These are phyloP conservation scores for Panzeria rudis DNA, from an alignment of 2,888 invertebrate genomes.

Conservation along the genomic window DNA sequence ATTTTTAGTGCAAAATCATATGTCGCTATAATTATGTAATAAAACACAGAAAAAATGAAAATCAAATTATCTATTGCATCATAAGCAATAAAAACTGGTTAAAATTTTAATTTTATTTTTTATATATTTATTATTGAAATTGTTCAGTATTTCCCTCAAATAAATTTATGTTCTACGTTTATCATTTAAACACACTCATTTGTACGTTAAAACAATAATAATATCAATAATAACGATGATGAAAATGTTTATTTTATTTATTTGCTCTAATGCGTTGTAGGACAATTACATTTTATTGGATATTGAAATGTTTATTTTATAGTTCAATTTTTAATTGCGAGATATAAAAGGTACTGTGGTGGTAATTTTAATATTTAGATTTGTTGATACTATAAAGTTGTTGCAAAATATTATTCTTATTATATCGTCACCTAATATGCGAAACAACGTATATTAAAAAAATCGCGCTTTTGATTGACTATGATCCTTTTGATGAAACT, in stretches of 20 bases:
- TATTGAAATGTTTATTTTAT: constrained; percentile 24
- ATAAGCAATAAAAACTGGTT: constrained; percentile 5
- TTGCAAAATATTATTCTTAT: neutral
- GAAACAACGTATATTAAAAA: too few species aligned
- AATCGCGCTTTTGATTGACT: too few species aligned
- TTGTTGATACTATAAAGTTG: neutral
- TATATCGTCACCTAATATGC: too few species aligned
- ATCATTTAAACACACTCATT: neutral
- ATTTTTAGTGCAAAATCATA: constrained; percentile 10
- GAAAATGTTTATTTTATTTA: constrained; percentile 6
- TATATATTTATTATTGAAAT: constrained; percentile 3
- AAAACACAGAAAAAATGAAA: neutral
- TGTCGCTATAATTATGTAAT: constrained; percentile 3
- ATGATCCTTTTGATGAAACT: too few species aligned
- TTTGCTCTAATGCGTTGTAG: constrained; percentile 28
- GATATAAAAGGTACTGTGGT: neutral
- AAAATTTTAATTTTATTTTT: constrained; percentile 18
- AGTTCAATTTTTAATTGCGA: constrained; percentile 24
- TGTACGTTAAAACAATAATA: neutral
- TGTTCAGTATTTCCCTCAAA: constrained; percentile 4
- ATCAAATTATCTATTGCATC: neutral
- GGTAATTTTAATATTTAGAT: neutral
- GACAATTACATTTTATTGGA: constrained; percentile 32
- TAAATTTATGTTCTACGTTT: constrained; percentile 18
- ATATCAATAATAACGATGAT: constrained; percentile 7